These are phyloP conservation scores for Nannobrachium achirus DNA, from an alignment of 2,113 vertebrate genomes.

Conservation along the genomic window DNA sequence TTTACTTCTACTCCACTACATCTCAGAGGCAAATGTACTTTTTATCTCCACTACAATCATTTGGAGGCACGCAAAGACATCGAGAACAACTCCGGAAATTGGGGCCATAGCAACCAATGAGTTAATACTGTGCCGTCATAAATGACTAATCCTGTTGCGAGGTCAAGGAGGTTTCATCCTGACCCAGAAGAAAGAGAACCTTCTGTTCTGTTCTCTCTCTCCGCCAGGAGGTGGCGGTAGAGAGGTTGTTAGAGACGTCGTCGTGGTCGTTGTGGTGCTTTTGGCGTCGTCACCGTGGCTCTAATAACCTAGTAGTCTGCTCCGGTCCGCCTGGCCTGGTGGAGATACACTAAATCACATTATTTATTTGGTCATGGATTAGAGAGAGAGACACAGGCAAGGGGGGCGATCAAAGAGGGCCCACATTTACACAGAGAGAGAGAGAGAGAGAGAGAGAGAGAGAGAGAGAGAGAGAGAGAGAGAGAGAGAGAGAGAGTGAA, in stretches of 20 bases:
- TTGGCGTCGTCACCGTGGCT: slow-evolving; percentile 31
- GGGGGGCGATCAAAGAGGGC: slow-evolving; percentile 78
- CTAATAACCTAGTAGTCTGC: slow-evolving; percentile 82
- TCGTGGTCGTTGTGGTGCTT: slow-evolving; percentile 55
- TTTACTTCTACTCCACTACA: too few species aligned
- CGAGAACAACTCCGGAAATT: too few species aligned
- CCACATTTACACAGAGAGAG: slow-evolving; percentile 72
- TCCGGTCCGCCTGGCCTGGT: slow-evolving; percentile 67
- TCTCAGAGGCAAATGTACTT: too few species aligned
- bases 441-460: too few species aligned
- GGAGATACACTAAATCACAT: slow-evolving; percentile 83
- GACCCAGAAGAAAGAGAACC: slow-evolving; percentile 6
- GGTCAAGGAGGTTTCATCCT: slow-evolving; percentile 47
- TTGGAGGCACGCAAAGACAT: too few species aligned
- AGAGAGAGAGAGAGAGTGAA: slow-evolving; percentile 76
- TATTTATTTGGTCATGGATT: slow-evolving; percentile 82
- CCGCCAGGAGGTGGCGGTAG: slow-evolving; percentile 81
- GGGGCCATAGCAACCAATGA: too few species aligned
- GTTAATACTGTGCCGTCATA: not conserved
- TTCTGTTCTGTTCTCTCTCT: slow-evolving; percentile 75
- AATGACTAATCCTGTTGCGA: too few species aligned
- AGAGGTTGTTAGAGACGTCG: slow-evolving; percentile 74
- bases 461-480: slow-evolving; percentile 60
- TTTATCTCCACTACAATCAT: too few species aligned
- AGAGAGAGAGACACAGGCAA: slow-evolving; percentile 76